Percentiles rank a stretch among this genome's conserved stretches.
Conservation (phyloP, 1,140 invertebrate genomes). For the Tetragonula clypearis region DNA sequence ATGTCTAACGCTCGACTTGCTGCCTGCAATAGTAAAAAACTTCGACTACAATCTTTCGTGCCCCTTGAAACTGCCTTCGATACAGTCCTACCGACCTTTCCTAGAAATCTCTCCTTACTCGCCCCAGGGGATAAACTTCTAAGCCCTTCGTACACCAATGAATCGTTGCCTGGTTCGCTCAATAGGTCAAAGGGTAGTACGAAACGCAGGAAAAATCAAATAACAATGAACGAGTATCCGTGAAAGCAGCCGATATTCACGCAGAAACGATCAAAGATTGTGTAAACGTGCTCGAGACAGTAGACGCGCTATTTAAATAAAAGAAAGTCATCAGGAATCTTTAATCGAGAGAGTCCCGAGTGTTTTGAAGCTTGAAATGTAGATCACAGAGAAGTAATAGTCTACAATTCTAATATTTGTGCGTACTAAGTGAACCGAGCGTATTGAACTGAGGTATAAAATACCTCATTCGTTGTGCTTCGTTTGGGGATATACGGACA, state of each 20-base stretch:
- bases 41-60: constrained; percentile 64
- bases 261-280: background rate
- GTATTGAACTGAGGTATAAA: too few species aligned
- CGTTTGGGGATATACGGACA: too few species aligned
- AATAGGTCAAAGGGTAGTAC: background rate
- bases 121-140: constrained; percentile 36
- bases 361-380: background rate
- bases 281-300: background rate
- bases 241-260: background rate
- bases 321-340: background rate
- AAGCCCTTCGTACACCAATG: background rate
- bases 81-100: constrained; percentile 47
- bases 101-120: constrained; percentile 48
- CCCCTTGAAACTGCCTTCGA: constrained; percentile 44
- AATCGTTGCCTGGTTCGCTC: background rate
- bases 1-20: constrained; percentile 45
- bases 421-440: too few species aligned
- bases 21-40: constrained; percentile 61
- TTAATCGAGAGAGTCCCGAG: background rate
- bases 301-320: background rate
- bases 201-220: constrained; percentile 20
- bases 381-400: too few species aligned
- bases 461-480: too few species aligned
- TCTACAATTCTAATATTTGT: too few species aligned
- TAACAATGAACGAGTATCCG: constrained; percentile 20